Evolutionary conservation across 2,113 vertebrate genomes (phyloP).

Genomic region (Salvator merianae): DNA sequence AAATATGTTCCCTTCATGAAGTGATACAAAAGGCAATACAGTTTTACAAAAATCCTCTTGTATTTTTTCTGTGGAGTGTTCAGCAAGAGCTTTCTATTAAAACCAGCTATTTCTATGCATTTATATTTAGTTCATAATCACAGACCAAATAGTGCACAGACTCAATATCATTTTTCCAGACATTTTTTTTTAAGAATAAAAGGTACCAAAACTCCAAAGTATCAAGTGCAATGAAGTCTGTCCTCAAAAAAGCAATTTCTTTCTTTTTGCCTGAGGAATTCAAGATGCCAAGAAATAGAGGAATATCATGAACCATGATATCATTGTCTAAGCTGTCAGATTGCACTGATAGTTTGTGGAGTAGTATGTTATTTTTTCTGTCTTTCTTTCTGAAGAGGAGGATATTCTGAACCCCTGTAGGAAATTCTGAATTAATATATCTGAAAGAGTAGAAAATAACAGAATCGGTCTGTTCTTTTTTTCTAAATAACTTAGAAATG

Average conservation of each 20-base stretch:
- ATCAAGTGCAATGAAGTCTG: constrained; percentile 55
- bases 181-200: constrained; percentile 43
- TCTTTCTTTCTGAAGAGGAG: not conserved
- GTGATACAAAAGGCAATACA: not conserved
- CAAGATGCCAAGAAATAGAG: constrained; percentile 58
- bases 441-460: constrained; percentile 45
- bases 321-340: constrained; percentile 57
- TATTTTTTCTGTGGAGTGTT: not conserved
- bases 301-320: constrained; percentile 60
- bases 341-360: constrained; percentile 44
- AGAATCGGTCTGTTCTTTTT: constrained; percentile 50
- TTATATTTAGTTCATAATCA: constrained; percentile 42
- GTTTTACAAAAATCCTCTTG: not conserved
- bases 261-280: constrained; percentile 58
- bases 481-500: constrained; percentile 7
- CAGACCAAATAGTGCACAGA: constrained; percentile 45
- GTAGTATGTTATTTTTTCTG: not conserved
- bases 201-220: constrained; percentile 49
- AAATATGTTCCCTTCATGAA: not conserved
- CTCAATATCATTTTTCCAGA: constrained; percentile 24
- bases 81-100: not conserved
- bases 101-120: not conserved
- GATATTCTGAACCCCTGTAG: constrained; percentile 43
- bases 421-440: constrained; percentile 32
- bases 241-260: constrained; percentile 59